Percentiles rank a stretch among this genome's conserved stretches.
phyloP scores from a whole-genome alignment of 2,797 vertebrate genomes.

The Helarctos malayanus region DNA sequence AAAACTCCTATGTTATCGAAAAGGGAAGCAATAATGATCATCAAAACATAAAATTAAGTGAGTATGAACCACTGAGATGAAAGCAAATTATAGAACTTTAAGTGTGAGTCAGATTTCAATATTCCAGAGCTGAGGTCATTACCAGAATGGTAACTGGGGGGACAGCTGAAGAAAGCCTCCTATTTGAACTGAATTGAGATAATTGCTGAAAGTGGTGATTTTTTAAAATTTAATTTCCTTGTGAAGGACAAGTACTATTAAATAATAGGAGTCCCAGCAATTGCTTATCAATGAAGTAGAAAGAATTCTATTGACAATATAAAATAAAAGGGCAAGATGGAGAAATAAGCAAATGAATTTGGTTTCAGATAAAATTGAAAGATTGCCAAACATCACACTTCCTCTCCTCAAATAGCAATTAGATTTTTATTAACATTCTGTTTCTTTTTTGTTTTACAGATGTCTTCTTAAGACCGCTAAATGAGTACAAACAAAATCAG shows the following conservation, averaged over 20 bases:
- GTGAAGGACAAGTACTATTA: background rate
- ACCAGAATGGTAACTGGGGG: fast-evolving
- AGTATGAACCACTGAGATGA: background rate
- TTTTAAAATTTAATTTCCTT: background rate
- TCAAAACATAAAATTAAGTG: background rate
- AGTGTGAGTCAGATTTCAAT: background rate
- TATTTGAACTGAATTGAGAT: background rate
- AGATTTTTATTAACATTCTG: background rate
- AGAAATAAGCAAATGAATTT: background rate
- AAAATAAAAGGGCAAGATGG: background rate
- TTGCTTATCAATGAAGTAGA: background rate
- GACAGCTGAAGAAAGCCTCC: fast-evolving
- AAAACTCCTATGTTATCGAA: background rate
- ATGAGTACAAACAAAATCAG: background rate
- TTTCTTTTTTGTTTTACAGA: background rate
- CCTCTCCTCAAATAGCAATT: background rate
- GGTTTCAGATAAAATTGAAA: background rate
- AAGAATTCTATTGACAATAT: background rate
- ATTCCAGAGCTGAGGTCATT: background rate
- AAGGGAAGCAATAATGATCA: background rate
- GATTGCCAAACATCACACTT: background rate
- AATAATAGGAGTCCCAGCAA: background rate
- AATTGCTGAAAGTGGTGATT: background rate
- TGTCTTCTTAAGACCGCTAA: background rate
- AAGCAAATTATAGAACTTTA: background rate